phyloP scores from a whole-genome alignment of 35 echinoderm and acorn worm species.

The Nesometra sesokonis region DNA sequence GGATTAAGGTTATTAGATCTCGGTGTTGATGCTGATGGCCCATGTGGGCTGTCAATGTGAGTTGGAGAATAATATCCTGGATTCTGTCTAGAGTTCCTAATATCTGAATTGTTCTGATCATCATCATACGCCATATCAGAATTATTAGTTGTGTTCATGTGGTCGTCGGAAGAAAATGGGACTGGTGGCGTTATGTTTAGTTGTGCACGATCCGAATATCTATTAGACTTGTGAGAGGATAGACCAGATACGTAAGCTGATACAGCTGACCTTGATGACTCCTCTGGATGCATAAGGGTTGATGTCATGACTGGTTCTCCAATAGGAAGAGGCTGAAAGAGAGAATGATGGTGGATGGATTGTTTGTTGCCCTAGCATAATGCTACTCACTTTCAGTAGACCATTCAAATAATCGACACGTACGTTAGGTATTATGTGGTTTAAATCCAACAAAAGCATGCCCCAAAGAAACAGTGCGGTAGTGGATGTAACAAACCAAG shows the following conservation, averaged over 20 bases:
- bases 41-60: background rate
- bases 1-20: constrained; percentile 4
- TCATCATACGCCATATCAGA: background rate
- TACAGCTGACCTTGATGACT: background rate
- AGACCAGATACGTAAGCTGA: background rate
- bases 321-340: background rate
- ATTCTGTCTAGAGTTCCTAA: background rate
- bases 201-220: background rate
- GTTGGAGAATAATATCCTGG: background rate
- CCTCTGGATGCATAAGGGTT: background rate
- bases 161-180: background rate
- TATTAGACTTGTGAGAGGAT: too few relatives aligned
- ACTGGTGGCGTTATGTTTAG: background rate
- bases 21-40: background rate
- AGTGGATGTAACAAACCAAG: too few relatives aligned
- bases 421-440: too few relatives aligned
- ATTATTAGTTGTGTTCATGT: background rate
- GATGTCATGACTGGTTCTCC: background rate
- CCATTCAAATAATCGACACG: too few relatives aligned
- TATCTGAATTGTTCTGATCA: too few relatives aligned
- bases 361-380: background rate
- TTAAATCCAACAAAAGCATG: too few relatives aligned
- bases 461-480: too few relatives aligned
- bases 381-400: too few relatives aligned
- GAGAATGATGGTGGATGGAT: background rate